These are phyloP conservation scores for Chrysodeixis includens DNA, from an alignment of 2,888 invertebrate species.

Conservation along the genomic window DNA sequence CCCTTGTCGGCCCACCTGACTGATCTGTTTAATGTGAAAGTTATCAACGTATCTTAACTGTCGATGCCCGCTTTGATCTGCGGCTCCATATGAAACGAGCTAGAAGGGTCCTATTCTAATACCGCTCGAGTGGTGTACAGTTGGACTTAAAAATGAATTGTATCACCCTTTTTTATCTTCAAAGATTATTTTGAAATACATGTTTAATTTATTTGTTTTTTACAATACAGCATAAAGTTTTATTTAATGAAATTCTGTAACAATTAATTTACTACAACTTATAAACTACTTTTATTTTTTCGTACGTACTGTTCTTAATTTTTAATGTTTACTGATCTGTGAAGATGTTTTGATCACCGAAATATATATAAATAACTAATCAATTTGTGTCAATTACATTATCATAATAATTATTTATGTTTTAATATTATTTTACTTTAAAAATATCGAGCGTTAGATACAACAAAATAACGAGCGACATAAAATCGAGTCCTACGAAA, in stretches of 20 bases:
- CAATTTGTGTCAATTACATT: no score
- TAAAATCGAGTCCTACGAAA: constrained; percentile 65
- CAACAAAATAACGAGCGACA: constrained; percentile 51
- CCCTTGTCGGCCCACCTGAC: constrained; percentile 45
- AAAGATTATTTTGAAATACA: neutral
- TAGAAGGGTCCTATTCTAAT: constrained; percentile 58
- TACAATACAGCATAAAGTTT: no score
- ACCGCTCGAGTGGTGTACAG: constrained; percentile 13
- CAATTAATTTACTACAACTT: no score
- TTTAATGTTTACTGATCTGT: no score
- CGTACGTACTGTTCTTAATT: no score
- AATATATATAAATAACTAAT: no score
- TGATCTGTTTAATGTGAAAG: constrained; percentile 62
- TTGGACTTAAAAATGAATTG: constrained; percentile 2
- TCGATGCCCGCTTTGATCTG: constrained; percentile 74
- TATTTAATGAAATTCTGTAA: no score
- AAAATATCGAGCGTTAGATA: constrained; percentile 47
- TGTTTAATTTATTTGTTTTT: neutral
- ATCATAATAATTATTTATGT: no score
- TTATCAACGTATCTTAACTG: constrained; percentile 68
- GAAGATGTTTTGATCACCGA: no score
- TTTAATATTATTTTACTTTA: no score
- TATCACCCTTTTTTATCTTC: neutral
- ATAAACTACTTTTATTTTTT: no score
- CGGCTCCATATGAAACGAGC: constrained; percentile 64